phyloP scores from a whole-genome alignment of 2,113 vertebrate species.

The Patagioenas fasciata region DNA sequence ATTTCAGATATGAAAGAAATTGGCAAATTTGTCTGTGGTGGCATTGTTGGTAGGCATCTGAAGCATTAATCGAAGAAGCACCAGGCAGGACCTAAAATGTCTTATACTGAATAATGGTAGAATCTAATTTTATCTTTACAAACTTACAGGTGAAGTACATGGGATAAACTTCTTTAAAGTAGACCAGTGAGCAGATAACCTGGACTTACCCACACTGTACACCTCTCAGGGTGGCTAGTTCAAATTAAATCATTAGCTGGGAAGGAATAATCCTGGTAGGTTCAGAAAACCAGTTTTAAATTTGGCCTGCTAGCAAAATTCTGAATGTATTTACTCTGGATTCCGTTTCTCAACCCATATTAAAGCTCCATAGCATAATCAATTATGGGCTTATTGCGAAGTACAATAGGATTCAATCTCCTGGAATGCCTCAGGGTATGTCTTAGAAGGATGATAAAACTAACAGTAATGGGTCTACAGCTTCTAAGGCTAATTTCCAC shows the following conservation, averaged over 20 bases:
- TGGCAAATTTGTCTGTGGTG: background rate
- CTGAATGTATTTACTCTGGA: slow-evolving; percentile 79
- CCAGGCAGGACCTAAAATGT: background rate
- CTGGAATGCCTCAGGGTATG: slow-evolving; percentile 73
- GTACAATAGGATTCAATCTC: slow-evolving; percentile 79
- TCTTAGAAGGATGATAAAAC: slow-evolving; percentile 80
- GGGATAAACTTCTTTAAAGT: slow-evolving; percentile 66
- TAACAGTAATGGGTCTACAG: slow-evolving; percentile 80
- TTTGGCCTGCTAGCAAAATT: slow-evolving; percentile 79
- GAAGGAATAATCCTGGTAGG: slow-evolving; percentile 74
- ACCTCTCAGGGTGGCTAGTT: slow-evolving; percentile 64
- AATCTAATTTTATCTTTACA: slow-evolving; percentile 65
- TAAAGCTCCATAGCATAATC: slow-evolving; percentile 82
- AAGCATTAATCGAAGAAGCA: slow-evolving; percentile 8
- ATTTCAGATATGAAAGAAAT: slow-evolving; percentile 34
- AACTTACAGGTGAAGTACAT: slow-evolving; percentile 60
- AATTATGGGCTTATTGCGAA: slow-evolving; percentile 81
- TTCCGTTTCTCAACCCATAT: slow-evolving; percentile 77
- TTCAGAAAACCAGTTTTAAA: slow-evolving; percentile 80
- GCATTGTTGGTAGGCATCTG: slow-evolving; percentile 29
- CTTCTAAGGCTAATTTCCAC: slow-evolving; percentile 82
- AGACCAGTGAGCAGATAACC: slow-evolving; percentile 37
- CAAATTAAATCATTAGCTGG: slow-evolving; percentile 76
- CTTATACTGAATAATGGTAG: slow-evolving; percentile 30
- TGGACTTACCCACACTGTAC: background rate